Conservation (phyloP, 2,888 invertebrate species). For the Caenorhabditis doughertyi region DNA sequence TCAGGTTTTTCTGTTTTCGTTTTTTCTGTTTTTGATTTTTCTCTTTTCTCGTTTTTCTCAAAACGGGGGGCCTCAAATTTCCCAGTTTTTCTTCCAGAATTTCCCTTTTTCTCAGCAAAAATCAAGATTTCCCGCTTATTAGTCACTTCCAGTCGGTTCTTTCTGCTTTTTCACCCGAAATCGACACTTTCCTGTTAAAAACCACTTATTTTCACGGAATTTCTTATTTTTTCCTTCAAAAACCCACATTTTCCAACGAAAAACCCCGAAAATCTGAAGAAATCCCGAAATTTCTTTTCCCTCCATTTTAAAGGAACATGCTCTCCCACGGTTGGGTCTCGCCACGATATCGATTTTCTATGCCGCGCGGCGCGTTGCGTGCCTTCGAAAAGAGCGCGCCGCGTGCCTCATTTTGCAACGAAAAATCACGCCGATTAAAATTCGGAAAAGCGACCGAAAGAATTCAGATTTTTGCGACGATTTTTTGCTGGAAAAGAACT, state of each 20-base stretch:
- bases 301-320: constrained; percentile 38
- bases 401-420: not conserved
- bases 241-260: not conserved
- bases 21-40: too few relatives aligned
- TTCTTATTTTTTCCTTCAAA: not conserved
- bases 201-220: not conserved
- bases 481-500: not conserved
- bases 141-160: too few relatives aligned
- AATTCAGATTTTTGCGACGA: not conserved
- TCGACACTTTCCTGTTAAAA: not conserved
- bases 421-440: too few relatives aligned
- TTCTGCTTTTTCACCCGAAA: not conserved
- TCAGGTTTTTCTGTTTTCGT: too few relatives aligned
- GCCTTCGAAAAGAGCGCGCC: constrained; percentile 12
- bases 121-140: too few relatives aligned
- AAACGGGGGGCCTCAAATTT: too few relatives aligned
- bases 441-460: not conserved
- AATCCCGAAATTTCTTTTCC: not conserved
- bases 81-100: too few relatives aligned
- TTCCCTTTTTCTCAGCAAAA: too few relatives aligned
- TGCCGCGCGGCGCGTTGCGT: constrained; percentile 41
- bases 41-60: too few relatives aligned
- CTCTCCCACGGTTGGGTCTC: constrained; percentile 20
- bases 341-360: constrained; percentile 6
- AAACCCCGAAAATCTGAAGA: not conserved